phyloP scores from a whole-genome alignment of 2,113 vertebrate genomes.

The Myiagra hebetior region DNA sequence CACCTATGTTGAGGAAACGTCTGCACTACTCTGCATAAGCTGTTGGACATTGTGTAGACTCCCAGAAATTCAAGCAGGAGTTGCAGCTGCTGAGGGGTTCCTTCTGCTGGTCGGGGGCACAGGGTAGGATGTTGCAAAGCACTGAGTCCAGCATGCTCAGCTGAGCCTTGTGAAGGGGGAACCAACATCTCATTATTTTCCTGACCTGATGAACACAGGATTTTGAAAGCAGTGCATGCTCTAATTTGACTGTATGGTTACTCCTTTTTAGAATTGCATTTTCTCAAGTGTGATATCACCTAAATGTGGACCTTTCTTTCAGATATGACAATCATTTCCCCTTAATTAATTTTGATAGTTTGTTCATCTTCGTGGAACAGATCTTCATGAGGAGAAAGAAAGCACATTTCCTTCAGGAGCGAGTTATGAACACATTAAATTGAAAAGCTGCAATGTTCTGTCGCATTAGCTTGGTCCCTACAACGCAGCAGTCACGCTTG shows the following conservation, averaged over 20 bases:
- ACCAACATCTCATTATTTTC: neutral
- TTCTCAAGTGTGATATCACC: neutral
- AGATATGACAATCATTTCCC: neutral
- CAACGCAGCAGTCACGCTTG: neutral
- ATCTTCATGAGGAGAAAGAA: neutral
- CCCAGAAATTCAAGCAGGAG: neutral
- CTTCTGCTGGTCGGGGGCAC: rapidly evolving
- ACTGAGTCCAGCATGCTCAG: rapidly evolving
- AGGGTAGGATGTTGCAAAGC: neutral
- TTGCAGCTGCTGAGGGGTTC: neutral
- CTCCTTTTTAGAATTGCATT: neutral
- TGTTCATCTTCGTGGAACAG: neutral
- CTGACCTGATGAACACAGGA: neutral
- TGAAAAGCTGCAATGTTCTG: conserved; percentile 33
- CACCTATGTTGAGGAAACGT: neutral
- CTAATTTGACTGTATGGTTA: neutral
- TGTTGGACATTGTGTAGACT: neutral
- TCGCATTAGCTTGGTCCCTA: conserved; percentile 32
- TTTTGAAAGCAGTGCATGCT: neutral
- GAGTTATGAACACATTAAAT: neutral
- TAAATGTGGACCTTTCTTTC: neutral
- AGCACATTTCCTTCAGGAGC: conserved; percentile 22
- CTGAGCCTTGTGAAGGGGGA: neutral
- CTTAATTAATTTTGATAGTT: conserved; percentile 40
- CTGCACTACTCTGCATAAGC: neutral